phyloP scores from a whole-genome alignment of 2,888 invertebrate species.

The Leucania comma region DNA sequence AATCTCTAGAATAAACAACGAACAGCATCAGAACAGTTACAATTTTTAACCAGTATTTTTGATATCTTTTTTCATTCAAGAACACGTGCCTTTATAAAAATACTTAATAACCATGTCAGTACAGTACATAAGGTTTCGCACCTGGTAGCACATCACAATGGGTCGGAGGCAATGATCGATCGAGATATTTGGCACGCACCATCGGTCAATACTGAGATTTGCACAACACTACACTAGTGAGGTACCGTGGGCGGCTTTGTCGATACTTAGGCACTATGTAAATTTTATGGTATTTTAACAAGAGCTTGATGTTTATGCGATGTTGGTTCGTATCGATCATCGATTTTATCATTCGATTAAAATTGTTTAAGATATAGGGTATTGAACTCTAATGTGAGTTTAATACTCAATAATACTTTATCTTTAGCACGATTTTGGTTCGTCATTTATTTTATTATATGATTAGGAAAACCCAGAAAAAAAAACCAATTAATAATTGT shows the following conservation, averaged over 20 bases:
- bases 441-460: too few relatives aligned
- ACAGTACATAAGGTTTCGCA: conserved; percentile 65
- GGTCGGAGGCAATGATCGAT: conserved; percentile 82
- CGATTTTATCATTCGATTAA: not conserved
- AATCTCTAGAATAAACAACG: too few relatives aligned
- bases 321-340: not conserved
- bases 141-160: conserved; percentile 79
- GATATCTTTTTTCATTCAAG: not conserved
- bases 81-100: conserved; percentile 35
- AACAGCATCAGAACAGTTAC: too few relatives aligned
- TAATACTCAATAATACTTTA: too few relatives aligned
- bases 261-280: conserved; percentile 29
- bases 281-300: not conserved
- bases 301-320: not conserved
- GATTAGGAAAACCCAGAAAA: too few relatives aligned
- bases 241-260: conserved; percentile 46
- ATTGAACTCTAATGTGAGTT: too few relatives aligned
- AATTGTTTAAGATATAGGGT: too few relatives aligned
- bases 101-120: conserved; percentile 33
- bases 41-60: not conserved
- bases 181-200: conserved; percentile 85
- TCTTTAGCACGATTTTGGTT: too few relatives aligned
- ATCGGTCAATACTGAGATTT: conserved; percentile 85
- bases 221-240: conserved; percentile 77
- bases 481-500: too few relatives aligned